phyloP scores from a whole-genome alignment of 2,797 vertebrate genomes.

The Aplochiton taeniatus region DNA sequence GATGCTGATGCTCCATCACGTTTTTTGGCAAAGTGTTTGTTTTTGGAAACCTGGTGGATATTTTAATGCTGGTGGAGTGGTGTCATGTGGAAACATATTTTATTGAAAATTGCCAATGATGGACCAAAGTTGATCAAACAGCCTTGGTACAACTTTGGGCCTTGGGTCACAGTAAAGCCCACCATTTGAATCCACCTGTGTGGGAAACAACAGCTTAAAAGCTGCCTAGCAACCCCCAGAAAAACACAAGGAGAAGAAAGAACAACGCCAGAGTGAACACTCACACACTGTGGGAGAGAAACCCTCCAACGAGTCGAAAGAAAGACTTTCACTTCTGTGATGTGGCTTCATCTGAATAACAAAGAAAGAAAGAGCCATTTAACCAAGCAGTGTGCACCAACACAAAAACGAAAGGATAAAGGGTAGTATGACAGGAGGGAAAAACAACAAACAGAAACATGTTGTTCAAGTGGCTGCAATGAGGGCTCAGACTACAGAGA shows the following conservation, averaged over 20 bases:
- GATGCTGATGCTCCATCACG: too few species aligned
- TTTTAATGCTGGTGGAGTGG: too few species aligned
- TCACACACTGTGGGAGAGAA: constrained; percentile 32
- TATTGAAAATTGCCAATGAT: too few species aligned
- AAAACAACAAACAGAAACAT: constrained; percentile 3
- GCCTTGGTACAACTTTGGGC: neutral
- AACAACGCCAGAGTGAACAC: constrained; percentile 28
- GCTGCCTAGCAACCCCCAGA: constrained; percentile 18
- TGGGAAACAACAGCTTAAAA: constrained; percentile 13
- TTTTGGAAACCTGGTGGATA: too few species aligned
- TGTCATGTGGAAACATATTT: too few species aligned
- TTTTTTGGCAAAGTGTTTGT: too few species aligned
- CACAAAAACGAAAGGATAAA: too few species aligned
- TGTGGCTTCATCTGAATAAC: constrained; percentile 63
- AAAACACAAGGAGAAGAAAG: constrained; percentile 15
- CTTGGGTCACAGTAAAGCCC: too few species aligned
- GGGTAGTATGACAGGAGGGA: constrained; percentile 25
- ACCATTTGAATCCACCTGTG: constrained; percentile 35
- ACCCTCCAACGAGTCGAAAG: constrained; percentile 27
- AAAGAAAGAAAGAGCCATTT: constrained; percentile 56
- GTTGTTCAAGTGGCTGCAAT: too few species aligned
- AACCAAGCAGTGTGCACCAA: constrained; percentile 23
- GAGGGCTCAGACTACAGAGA: too few species aligned
- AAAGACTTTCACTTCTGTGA: constrained; percentile 36
- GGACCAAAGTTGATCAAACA: too few species aligned